phyloP scores from a whole-genome alignment of 1,140 invertebrate genomes.

The Zaprionus nigranus region DNA sequence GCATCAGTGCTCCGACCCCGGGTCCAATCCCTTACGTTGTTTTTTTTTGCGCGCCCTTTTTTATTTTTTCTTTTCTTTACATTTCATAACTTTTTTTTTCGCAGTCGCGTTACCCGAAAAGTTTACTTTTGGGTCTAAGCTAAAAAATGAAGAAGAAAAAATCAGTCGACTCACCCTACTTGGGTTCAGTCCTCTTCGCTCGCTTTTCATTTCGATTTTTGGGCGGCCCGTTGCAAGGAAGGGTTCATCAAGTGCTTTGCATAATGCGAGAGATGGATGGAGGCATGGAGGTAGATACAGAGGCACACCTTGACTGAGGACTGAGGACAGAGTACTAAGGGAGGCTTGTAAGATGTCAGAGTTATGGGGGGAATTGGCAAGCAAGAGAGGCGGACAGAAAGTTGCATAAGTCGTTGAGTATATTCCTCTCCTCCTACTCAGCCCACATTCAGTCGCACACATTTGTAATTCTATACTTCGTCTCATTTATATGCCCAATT shows the following conservation, averaged over 20 bases:
- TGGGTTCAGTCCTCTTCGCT: constrained; percentile 1
- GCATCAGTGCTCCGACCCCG: constrained; percentile 33
- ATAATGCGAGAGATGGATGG: constrained; percentile 49
- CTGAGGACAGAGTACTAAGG: neutral
- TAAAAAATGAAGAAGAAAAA: constrained; percentile 22
- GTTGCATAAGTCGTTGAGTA: neutral
- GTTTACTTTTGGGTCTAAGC: constrained; percentile 65
- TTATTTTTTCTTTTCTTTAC: constrained; percentile 66
- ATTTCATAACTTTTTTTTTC: constrained; percentile 78
- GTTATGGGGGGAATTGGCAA: constrained; percentile 39
- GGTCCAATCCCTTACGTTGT: constrained; percentile 31
- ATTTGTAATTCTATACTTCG: neutral
- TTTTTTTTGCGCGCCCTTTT: constrained; percentile 12
- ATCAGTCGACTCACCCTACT: constrained; percentile 31
- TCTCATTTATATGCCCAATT: constrained; percentile 8
- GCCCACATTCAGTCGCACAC: neutral
- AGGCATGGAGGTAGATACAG: neutral
- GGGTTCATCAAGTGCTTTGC: constrained; percentile 67
- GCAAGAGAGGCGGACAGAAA: constrained; percentile 17
- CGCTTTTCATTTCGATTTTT: constrained; percentile 63
- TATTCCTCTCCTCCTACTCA: neutral
- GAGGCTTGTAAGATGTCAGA: constrained; percentile 43
- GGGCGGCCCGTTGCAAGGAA: constrained; percentile 29
- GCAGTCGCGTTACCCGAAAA: constrained; percentile 47
- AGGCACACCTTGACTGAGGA: constrained; percentile 42